These are phyloP conservation scores for Epinotia brunnichana DNA, from an alignment of 2,888 invertebrate genomes.

Conservation along the genomic window DNA sequence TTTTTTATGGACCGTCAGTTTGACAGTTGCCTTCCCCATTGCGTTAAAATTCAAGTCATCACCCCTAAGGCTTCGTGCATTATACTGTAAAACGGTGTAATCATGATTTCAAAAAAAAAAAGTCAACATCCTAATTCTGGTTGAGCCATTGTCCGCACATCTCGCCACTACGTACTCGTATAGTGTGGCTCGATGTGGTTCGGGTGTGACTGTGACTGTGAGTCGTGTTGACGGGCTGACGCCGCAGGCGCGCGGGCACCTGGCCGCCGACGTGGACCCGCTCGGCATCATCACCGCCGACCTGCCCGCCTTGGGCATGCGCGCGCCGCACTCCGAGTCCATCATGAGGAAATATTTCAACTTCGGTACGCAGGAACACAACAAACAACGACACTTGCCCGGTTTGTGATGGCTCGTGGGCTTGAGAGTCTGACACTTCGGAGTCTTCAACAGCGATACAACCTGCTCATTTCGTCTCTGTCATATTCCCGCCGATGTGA, in stretches of 20 bases:
- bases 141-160: not conserved
- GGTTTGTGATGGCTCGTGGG: not conserved
- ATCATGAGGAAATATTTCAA: constrained; percentile 85
- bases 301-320: constrained; percentile 82
- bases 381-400: not conserved
- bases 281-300: constrained; percentile 93
- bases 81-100: too few species aligned
- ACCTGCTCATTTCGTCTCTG: not conserved
- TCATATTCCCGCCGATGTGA: not conserved
- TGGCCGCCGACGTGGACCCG: constrained; percentile 96
- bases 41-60: too few species aligned
- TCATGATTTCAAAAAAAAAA: too few species aligned
- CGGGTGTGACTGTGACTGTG: too few species aligned
- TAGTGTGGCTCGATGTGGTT: too few species aligned
- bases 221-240: constrained; percentile 72
- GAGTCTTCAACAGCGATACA: not conserved
- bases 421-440: not conserved
- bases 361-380: constrained; percentile 73
- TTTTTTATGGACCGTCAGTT: too few species aligned
- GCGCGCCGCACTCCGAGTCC: constrained; percentile 80
- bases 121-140: constrained; percentile 8
- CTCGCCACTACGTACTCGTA: too few species aligned
- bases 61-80: too few species aligned
- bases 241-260: constrained; percentile 95
- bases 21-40: too few species aligned